Base-by-base conservation (phyloP, 2,888 invertebrate species). In the Folsomia candida region DNA sequence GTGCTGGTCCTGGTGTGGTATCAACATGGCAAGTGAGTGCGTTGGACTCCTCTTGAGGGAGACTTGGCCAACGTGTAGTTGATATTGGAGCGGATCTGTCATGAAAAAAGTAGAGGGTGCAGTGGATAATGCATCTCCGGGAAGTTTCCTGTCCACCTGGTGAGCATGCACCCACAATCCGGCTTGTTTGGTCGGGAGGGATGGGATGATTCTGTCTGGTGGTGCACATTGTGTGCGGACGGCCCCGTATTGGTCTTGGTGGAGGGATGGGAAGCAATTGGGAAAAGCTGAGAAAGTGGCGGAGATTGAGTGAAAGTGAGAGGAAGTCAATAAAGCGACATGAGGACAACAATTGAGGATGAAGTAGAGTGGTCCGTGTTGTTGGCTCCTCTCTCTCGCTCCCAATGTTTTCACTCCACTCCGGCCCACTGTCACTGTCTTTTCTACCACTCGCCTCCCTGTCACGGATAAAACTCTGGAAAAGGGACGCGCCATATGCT, bases 321-420 rank as follows among this genome's bases (percentile, higher is more conserved):
- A 54, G 54, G 54, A 54, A 54, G 54, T 54, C 54, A 54, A 54
- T 54, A 54, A 54, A 54, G 54, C 37, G 54, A 54, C 54, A 54
- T 22, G 22, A 54, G 54, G 54, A 54, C 54, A 54, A 54, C 54
- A 54, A 54, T 54, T 54, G 54, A 54, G 22, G 20, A 54, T 22
- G 54, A 54, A 54, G 54, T 54, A 20, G 54, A 54, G n/a, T 14
- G 47, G 47, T 11, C 18, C 9, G 47, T n/a, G n/a, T n/a, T n/a
- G n/a, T n/a, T n/a, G n/a, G n/a, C n/a, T n/a, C n/a, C n/a, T n/a
- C n/a, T n/a, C n/a, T n/a, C n/a, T n/a, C n/a, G n/a, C n/a, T n/a
- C n/a, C n/a, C n/a, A n/a, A n/a, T n/a, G n/a, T n/a, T n/a, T n/a
- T n/a, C n/a, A n/a, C n/a, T n/a, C n/a, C n/a, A n/a, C n/a, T n/a